A percentile compares a stretch with the other conserved stretches of the same genome.
Conservation (phyloP, 2,888 invertebrate genomes). For the Dyspetes luteomarginatus region DNA sequence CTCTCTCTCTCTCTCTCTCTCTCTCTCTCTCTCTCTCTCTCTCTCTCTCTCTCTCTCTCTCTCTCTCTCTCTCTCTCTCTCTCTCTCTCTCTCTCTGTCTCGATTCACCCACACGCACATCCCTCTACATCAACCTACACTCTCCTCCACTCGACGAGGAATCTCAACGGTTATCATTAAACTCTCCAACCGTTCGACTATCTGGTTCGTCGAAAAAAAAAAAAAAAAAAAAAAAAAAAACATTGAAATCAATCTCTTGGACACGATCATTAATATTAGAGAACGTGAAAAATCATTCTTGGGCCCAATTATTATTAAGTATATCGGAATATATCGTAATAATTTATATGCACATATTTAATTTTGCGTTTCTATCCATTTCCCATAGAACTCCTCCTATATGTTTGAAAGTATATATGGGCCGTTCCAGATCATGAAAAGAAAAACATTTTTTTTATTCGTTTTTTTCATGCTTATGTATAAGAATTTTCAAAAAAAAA, state of each 20-base stretch:
- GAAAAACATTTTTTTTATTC: too few relatives aligned
- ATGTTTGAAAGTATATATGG: too few relatives aligned
- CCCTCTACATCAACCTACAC: not conserved
- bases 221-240: constrained; percentile 1
- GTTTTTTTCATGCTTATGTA: too few relatives aligned
- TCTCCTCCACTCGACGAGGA: not conserved
- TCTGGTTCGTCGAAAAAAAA: not conserved
- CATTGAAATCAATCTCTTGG: not conserved
- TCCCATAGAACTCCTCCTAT: not conserved
- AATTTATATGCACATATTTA: not conserved
- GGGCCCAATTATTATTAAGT: not conserved
- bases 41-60: not conserved
- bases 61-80: too few relatives aligned
- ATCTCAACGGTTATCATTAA: constrained; percentile 34
- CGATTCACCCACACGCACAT: too few relatives aligned
- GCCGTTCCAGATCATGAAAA: too few relatives aligned
- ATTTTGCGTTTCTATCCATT: constrained; percentile 13
- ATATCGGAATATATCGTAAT: not conserved
- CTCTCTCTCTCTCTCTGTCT: not conserved
- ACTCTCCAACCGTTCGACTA: not conserved
- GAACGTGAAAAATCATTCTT: not conserved
- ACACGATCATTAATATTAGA: not conserved
- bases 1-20: not conserved
- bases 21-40: constrained; percentile 14
- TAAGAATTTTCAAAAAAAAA: too few relatives aligned